Base-by-base conservation (phyloP, 2,888 invertebrate species). In the Metopia argyrocephala region DNA sequence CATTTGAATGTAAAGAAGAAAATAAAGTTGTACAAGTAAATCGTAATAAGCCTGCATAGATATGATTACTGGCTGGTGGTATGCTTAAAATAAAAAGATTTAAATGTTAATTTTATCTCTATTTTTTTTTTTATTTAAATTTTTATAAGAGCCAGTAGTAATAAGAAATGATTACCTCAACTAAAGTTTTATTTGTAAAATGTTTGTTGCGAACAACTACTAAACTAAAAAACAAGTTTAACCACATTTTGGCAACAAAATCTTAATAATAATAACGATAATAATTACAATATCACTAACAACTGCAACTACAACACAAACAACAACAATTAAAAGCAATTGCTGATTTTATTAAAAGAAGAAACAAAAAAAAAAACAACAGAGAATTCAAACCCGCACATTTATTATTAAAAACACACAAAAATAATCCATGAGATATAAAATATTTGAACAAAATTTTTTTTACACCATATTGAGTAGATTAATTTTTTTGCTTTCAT, bases 201-300 rank as follows among this genome's bases (percentile, higher is more conserved):
- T 71, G 25, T 54, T 54, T 21, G 2, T 38, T 28, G 18, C 12
- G 6, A 21, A 59, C 15, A 48, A n/a, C 45, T 38, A n/a, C n/a
- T n/a, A n/a, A n/a, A n/a, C n/a, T n/a, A n/a, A n/a, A 76, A 76
- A 38, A 79, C 79, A 71, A 76, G 79, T 79, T 76, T 76, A 76
- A 71, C 79, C 79, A 56, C 79, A 79, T 76, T 71, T 66, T 31
- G 45, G 31, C 31, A 23, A 21, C 38, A 66, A 76, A 56, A 65
- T n/a, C n/a, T 9, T 38, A 2, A 38, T 38, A 38, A 38, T 38
- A 15, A 38, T 38, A 38, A 38, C n/a, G 28, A 66, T n/a, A 56
- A 64, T 54, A 54, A 78, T 61, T 66, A 66, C 61, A 62, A 48
- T 62, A 73, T 5, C 21, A 62, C 31, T 21, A 56, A 54, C 28